Percentiles rank a stretch among this genome's conserved stretches.
Conservation (phyloP, 2,888 invertebrate genomes). For the Antheraea yamamai region DNA sequence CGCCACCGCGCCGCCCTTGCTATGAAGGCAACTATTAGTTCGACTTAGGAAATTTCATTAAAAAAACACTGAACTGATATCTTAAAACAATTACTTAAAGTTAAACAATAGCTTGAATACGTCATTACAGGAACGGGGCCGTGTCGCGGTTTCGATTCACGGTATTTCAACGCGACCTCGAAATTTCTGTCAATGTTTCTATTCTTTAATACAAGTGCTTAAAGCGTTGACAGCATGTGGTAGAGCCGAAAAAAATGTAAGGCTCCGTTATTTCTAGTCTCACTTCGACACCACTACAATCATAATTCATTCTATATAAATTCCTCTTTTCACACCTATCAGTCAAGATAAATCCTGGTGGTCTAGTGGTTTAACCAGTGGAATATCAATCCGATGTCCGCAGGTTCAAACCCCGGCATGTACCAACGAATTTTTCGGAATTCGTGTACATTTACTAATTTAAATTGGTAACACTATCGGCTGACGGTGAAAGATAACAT, state of each 20-base stretch:
- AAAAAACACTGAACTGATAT: not conserved
- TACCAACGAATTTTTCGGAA: too few relatives aligned
- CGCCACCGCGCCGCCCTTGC: not conserved
- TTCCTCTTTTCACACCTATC: too few relatives aligned
- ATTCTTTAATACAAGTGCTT: not conserved
- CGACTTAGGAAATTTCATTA: not conserved
- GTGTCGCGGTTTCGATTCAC: not conserved
- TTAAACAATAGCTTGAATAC: not conserved
- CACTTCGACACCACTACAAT: too few relatives aligned
- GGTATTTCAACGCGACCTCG: not conserved
- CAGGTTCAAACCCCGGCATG: too few relatives aligned
- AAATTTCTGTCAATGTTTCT: not conserved
- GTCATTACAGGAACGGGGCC: not conserved
- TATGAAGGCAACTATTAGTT: not conserved
- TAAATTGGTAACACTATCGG: too few relatives aligned
- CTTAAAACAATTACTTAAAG: not conserved
- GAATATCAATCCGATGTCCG: too few relatives aligned
- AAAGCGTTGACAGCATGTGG: not conserved
- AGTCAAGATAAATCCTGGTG: too few relatives aligned
- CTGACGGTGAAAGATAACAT: too few relatives aligned
- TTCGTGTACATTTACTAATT: too few relatives aligned
- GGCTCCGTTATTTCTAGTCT: not conserved
- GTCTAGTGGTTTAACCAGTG: too few relatives aligned
- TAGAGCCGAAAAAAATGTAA: not conserved
- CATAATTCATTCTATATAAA: too few relatives aligned